Conservation (phyloP, 1,140 invertebrate genomes). For the Colletes latitarsis region DNA sequence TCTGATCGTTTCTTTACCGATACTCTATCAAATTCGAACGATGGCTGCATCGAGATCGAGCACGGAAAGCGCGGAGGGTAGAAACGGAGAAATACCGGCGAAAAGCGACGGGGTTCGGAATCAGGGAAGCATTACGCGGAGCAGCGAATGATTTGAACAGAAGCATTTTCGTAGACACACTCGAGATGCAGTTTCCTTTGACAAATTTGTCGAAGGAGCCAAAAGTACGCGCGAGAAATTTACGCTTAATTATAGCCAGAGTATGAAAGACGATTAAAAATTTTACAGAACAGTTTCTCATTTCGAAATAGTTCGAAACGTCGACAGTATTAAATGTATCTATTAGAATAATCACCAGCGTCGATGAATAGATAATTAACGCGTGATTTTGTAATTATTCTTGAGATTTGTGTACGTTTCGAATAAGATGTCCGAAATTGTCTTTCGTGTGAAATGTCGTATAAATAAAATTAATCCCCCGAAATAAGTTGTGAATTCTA, state of each 20-base stretch:
- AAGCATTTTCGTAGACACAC: slow-evolving; percentile 1
- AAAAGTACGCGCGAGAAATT: neutral
- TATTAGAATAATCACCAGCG: too few species aligned
- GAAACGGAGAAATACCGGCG: too few species aligned
- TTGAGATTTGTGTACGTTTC: too few species aligned
- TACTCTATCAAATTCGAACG: slow-evolving; percentile 22
- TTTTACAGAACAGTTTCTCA: neutral
- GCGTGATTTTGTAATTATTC: too few species aligned
- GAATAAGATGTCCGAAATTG: too few species aligned
- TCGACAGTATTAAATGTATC: too few species aligned
- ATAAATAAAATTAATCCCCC: too few species aligned
- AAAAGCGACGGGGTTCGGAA: neutral
- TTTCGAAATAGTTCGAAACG: neutral
- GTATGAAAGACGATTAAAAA: neutral
- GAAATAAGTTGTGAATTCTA: too few species aligned
- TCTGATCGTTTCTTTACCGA: slow-evolving; percentile 24
- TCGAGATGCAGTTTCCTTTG: slow-evolving; percentile 3
- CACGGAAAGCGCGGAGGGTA: too few species aligned
- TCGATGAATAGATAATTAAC: too few species aligned
- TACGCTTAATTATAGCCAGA: neutral
- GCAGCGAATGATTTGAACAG: neutral
- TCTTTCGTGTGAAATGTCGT: too few species aligned
- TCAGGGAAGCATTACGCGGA: neutral
- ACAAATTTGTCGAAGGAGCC: neutral
- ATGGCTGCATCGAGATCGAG: neutral